Evolutionary conservation across 2,888 invertebrate species (phyloP), one percentile per base, ranked within the genome.

Genomic region (Drosophila fulvimacula): DNA sequence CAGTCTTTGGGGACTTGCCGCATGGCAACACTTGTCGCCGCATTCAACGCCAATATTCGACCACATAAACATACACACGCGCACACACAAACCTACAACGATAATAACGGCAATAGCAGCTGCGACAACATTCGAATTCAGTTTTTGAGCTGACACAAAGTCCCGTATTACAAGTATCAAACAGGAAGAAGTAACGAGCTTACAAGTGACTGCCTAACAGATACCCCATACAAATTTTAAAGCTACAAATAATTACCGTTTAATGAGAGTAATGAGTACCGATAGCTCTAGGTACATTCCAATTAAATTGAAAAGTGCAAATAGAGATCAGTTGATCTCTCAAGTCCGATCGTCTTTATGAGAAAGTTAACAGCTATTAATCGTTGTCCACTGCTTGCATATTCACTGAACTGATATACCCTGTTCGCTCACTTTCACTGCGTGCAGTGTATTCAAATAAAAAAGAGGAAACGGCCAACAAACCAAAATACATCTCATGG

Each of bases 41-140:
- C 74, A 70, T 71, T 77, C 70, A 75, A 55, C 72, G 53, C 72
- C 74, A 71, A 75, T 75, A 80, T 80, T 86, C 73, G 69, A 73
- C 82, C 88, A 57, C 81, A 75, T 59, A 61, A 66, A 61, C 46
- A 64, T 48, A 64, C 48, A 67, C 44, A 46, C 56, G 68, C 42
- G 49, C 71, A 57, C 55, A 56, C 6, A 48, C 36, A 13, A 17
- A 53, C 56, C 53, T 19, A 52, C 58, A 61, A 41, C 53, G 61
- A 56, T 49, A 65, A 49, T 17, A 57, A 60, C 55, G 56, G 44
- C 61, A 57, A 64, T 38, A 74, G 56, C 70, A 68, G 58, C 69
- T 78, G 88, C 61, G 67, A 63, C 67, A 79, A 80, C 82, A 80
- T 79, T 73, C 27, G 60, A 39, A 64, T 53, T 57, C 62, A 38